A percentile compares a stretch with the other conserved stretches of the same genome.
Conservation (phyloP, 2,888 invertebrate genomes). For the Diadegma fenestrale region DNA sequence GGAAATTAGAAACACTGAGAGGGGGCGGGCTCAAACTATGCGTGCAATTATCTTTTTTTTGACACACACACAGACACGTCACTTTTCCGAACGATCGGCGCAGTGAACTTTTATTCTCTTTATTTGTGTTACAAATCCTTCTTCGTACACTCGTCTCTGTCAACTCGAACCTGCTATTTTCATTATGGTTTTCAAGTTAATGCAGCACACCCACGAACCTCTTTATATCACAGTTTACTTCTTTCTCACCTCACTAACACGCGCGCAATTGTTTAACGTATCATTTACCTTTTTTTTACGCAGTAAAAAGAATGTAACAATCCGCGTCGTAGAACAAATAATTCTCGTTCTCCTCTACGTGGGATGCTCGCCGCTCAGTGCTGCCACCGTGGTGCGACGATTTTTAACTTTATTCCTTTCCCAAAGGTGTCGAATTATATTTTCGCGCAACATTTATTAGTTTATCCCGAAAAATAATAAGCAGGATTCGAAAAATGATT, state of each 20-base stretch:
- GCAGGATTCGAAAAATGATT: background rate
- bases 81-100: constrained; percentile 58
- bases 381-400: constrained; percentile 75
- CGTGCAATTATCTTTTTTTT: constrained; percentile 79
- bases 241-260: constrained; percentile 74
- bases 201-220: constrained; percentile 42
- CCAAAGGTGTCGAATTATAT: constrained; percentile 6
- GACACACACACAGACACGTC: constrained; percentile 30
- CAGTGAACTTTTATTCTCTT: constrained; percentile 62
- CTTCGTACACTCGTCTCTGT: constrained; percentile 26
- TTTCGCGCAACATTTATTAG: background rate
- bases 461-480: background rate
- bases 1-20: constrained; percentile 12
- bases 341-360: constrained; percentile 60
- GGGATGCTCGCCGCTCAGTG: constrained; percentile 71
- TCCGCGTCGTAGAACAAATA: constrained; percentile 79
- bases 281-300: constrained; percentile 77
- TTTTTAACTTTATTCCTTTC: constrained; percentile 1
- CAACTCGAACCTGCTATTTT: background rate
- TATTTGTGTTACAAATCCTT: constrained; percentile 39
- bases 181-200: background rate
- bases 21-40: constrained; percentile 27
- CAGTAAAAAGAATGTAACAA: constrained; percentile 76
- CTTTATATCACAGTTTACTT: constrained; percentile 46
- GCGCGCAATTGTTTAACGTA: constrained; percentile 69